Percentiles rank a stretch among this genome's conserved stretches.
Evolutionary conservation across 2,113 vertebrate species (phyloP).

Genomic region (Lycaon pictus): DNA sequence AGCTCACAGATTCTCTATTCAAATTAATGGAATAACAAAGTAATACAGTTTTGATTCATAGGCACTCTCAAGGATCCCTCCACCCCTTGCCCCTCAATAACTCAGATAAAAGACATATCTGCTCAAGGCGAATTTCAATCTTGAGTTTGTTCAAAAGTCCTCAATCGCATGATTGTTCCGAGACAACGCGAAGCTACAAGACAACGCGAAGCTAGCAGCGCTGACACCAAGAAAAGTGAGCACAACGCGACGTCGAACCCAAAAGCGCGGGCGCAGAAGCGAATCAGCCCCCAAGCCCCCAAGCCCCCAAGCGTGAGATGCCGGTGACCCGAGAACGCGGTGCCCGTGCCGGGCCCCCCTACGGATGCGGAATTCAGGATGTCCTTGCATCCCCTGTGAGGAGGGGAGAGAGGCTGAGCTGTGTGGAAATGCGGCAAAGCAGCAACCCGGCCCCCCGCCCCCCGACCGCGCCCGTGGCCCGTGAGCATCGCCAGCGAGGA

Average conservation of each 20-base stretch:
- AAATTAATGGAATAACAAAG: background rate
- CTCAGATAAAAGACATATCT: slow-evolving; percentile 22
- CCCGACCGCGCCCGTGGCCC: background rate
- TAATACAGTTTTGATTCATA: background rate
- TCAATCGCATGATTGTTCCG: background rate
- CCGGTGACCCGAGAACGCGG: accelerated
- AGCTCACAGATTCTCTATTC: background rate
- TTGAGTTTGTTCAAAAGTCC: background rate
- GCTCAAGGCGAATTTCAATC: background rate
- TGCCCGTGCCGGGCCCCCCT: accelerated
- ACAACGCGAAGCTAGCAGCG: background rate
- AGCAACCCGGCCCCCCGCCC: background rate
- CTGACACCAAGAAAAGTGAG: background rate
- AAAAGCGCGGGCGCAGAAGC: background rate
- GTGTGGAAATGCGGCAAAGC: background rate
- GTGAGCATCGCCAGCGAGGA: slow-evolving; percentile 11
- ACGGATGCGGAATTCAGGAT: accelerated
- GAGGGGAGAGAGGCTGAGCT: background rate
- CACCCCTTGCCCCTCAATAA: background rate
- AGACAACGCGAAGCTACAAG: background rate
- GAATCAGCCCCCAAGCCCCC: background rate
- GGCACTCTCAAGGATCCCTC: background rate
- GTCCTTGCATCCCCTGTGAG: background rate
- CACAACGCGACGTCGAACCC: accelerated
- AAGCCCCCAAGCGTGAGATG: background rate